Base-by-base conservation (phyloP, 2,113 vertebrate species). In the Tinamus guttatus region DNA sequence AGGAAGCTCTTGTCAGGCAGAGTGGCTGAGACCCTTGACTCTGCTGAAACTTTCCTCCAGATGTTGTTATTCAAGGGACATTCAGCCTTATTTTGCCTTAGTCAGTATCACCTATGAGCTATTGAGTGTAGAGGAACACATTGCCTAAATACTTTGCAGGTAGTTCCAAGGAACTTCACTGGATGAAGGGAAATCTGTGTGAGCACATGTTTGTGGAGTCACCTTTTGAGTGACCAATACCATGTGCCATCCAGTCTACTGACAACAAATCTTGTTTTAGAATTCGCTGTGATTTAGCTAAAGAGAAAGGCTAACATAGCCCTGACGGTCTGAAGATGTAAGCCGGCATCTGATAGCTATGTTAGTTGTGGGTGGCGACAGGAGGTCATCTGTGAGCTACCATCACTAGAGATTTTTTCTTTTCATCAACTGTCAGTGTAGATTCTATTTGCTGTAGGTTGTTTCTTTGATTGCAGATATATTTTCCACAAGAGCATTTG, bases 41-140 rank as follows among this genome's bases (percentile, higher is more conserved):
- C n/a, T 34, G 28, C 20, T 47, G 12, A 60, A 22, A n/a, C 34
- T 77, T 73, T 64, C 30, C 12, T 71, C 75, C 36, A 64, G 17
- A n/a, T 0, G 1, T 8, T 65, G 36, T 75, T 38, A 21, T 38
- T 70, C 27, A 76, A 63, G 15, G 11, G n/a, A 49, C 8, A 9
- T 80, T 59, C 34, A 36, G 30, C 38, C 69, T 52, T 60, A 45
- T 30, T 85, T 56, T 40, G 16, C 34, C 13, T 71, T 52, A 49
- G 18, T 28, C 8, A 32, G 38, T 51, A 30, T 83, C 34, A 77
- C 15, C 8, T 41, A 93, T 36, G 27, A 85, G 30, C 20, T 73
- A 34, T 47, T 67, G 56, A 60, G 41, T 2, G 17, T 13, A 68
- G 58, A 80, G 14, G 4, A 27, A 25, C 0, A 1, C 38, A n/a